These are phyloP conservation scores for Muschampia plurimacula DNA, from an alignment of 2,888 invertebrate species.

Conservation along the genomic window DNA sequence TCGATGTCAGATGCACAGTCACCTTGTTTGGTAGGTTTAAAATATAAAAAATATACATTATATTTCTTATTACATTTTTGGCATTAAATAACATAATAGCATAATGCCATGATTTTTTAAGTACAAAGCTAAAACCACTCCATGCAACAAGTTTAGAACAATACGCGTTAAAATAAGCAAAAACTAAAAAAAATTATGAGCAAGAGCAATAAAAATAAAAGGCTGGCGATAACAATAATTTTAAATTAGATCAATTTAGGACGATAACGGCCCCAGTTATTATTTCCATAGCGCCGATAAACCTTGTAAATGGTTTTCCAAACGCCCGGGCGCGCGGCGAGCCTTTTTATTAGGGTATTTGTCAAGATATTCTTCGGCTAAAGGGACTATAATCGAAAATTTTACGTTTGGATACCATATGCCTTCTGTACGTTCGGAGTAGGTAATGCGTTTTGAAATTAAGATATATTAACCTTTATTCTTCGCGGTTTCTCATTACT, in stretches of 20 bases:
- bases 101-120: too few species aligned
- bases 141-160: not conserved
- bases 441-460: slow-evolving; percentile 32
- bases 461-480: slow-evolving; percentile 34
- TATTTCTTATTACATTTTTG: too few species aligned
- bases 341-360: slow-evolving; percentile 83
- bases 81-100: too few species aligned
- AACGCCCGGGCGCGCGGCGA: slow-evolving; percentile 77
- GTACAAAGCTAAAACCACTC: too few species aligned
- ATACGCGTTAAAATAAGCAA: slow-evolving; percentile 43
- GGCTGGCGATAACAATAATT: slow-evolving; percentile 82
- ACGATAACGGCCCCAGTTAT: slow-evolving; percentile 83
- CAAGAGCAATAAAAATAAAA: slow-evolving; percentile 78
- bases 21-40: too few species aligned
- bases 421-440: slow-evolving; percentile 48
- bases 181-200: slow-evolving; percentile 64
- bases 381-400: slow-evolving; percentile 78
- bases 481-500: slow-evolving; percentile 24
- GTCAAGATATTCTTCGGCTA: slow-evolving; percentile 79
- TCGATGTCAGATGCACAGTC: too few species aligned
- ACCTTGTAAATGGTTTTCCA: slow-evolving; percentile 84
- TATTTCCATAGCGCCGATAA: slow-evolving; percentile 84
- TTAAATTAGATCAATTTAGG: slow-evolving; percentile 84
- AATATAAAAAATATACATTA: too few species aligned
- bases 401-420: slow-evolving; percentile 80